Evolutionary conservation across 2,888 invertebrate genomes (phyloP).

Genomic region (Drosophila siamana): DNA sequence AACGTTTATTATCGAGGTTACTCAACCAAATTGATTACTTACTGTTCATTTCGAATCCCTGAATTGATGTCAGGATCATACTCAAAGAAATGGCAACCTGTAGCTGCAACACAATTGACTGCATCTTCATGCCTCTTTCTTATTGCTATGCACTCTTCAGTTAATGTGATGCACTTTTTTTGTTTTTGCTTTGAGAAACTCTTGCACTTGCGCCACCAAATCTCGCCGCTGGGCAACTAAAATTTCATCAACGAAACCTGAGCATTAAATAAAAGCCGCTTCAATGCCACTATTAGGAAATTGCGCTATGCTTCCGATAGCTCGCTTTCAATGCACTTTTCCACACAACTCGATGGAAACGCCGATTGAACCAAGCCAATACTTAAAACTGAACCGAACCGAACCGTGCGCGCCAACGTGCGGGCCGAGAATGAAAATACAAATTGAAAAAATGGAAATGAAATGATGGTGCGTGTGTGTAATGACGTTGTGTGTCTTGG

Average conservation of each 20-base stretch:
- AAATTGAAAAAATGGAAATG: constrained; percentile 33
- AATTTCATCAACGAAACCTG: constrained; percentile 52
- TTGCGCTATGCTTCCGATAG: constrained; percentile 50
- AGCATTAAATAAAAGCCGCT: constrained; percentile 54
- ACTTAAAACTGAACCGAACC: constrained; percentile 28
- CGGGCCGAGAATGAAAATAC: constrained; percentile 74
- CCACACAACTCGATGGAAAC: constrained; percentile 37
- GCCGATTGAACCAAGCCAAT: constrained; percentile 24
- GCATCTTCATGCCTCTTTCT: constrained; percentile 35
- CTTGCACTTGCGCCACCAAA: constrained; percentile 62
- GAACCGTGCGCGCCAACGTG: constrained; percentile 70
- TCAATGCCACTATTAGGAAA: constrained; percentile 74
- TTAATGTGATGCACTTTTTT: constrained; percentile 45
- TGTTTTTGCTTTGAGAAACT: constrained; percentile 28
- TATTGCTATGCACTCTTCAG: constrained; percentile 28
- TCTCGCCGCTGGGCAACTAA: constrained; percentile 50
- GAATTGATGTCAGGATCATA: constrained; percentile 39
- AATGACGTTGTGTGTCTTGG: constrained; percentile 7
- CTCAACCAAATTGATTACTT: constrained; percentile 55
- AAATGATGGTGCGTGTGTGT: constrained; percentile 57
- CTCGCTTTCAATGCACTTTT: constrained; percentile 59
- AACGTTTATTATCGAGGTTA: constrained; percentile 2
- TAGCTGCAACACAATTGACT: constrained; percentile 46
- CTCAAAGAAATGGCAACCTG: constrained; percentile 39
- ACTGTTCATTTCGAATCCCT: constrained; percentile 79